A percentile compares a stretch with the other conserved stretches of the same genome.
These are phyloP conservation scores for Pantherophis guttatus DNA, from an alignment of 2,113 vertebrate species.

Conservation along the genomic window DNA sequence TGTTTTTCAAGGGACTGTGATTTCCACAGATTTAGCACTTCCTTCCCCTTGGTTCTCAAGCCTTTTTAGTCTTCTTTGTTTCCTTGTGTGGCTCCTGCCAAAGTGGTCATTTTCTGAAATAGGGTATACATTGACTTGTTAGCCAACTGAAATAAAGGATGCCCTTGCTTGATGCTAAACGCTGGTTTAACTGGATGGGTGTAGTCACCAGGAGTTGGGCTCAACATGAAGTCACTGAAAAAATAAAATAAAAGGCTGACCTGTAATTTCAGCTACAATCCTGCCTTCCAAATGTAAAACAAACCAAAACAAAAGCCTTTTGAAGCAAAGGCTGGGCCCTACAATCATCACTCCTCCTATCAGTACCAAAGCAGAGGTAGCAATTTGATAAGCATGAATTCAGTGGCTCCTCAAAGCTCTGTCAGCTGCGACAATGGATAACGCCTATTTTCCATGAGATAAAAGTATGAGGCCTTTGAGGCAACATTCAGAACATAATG, in stretches of 20 bases:
- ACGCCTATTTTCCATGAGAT: slow-evolving; percentile 2
- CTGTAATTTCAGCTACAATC: slow-evolving; percentile 21
- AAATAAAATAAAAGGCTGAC: slow-evolving; percentile 2
- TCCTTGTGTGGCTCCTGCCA: neutral
- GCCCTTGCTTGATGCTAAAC: neutral
- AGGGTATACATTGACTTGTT: neutral
- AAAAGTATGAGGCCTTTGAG: slow-evolving; percentile 25
- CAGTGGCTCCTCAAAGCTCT: neutral
- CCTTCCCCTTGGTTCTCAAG: neutral
- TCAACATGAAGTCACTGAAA: neutral
- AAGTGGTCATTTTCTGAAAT: neutral
- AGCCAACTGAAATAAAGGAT: neutral
- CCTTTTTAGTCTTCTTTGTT: neutral
- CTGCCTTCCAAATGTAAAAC: neutral
- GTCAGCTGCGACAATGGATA: slow-evolving; percentile 34
- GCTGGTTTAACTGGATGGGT: neutral
- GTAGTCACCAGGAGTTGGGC: neutral
- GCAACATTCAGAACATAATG: neutral
- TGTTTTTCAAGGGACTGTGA: neutral
- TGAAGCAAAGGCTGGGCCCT: neutral
- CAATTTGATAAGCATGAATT: slow-evolving; percentile 32
- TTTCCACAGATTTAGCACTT: neutral
- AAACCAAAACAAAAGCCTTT: neutral
- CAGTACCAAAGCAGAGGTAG: slow-evolving; percentile 39
- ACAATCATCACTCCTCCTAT: neutral